Percentiles rank a stretch among this genome's conserved stretches.
Evolutionary conservation across 2,888 invertebrate genomes (phyloP).

Genomic region (Tenthredo amoena): DNA sequence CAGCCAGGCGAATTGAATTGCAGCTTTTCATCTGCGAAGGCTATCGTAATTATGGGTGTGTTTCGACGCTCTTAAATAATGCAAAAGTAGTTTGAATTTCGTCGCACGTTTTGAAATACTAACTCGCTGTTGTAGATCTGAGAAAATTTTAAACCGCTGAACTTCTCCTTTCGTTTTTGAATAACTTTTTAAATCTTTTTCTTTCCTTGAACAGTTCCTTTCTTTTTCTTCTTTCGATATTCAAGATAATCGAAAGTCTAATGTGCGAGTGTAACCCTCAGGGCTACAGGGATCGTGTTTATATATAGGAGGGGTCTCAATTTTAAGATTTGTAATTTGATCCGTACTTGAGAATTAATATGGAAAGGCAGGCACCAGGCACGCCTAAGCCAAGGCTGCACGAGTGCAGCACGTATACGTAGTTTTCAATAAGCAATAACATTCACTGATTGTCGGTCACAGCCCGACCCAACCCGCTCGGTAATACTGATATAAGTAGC

Average conservation of each 20-base stretch:
- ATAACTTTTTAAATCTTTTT: too few species aligned
- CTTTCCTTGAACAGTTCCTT: neutral
- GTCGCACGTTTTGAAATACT: neutral
- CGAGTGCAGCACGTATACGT: neutral
- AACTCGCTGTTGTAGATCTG: neutral
- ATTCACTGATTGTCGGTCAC: conserved; percentile 33
- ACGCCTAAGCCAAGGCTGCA: conserved; percentile 16
- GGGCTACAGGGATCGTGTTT: neutral
- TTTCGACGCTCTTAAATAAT: neutral
- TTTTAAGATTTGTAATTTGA: conserved; percentile 24
- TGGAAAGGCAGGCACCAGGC: conserved; percentile 19
- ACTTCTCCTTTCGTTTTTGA: neutral
- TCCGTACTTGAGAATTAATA: conserved; percentile 31
- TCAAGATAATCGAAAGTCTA: neutral
- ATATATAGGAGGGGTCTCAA: neutral
- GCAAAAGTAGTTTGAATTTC: neutral
- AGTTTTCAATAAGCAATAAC: conserved; percentile 17
- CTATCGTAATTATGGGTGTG: conserved; percentile 29
- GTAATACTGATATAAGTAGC: neutral
- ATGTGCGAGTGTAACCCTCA: neutral
- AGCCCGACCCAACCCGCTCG: neutral
- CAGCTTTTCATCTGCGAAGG: conserved; percentile 1
- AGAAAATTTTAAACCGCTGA: neutral
- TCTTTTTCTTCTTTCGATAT: neutral
- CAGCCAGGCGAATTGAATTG: neutral